Evolutionary conservation across 1,140 invertebrate species (phyloP).

Genomic region (Trinorchestia longiramus): DNA sequence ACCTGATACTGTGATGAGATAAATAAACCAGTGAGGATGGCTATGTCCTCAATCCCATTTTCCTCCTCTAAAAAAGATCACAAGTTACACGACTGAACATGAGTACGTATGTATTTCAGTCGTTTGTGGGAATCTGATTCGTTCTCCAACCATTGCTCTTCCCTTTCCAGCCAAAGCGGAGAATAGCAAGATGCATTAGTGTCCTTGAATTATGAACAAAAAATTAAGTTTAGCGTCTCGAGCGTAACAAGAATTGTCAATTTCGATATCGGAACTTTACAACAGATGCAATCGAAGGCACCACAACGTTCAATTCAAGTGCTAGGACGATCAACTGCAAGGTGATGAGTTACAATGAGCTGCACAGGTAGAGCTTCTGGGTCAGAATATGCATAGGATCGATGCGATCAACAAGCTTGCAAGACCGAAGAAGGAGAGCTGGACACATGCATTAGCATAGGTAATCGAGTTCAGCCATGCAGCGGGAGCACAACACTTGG

Average conservation of each 20-base stretch:
- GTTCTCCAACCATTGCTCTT: no score
- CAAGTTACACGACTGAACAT: no score
- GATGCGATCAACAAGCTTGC: neutral
- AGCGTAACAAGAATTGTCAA: neutral
- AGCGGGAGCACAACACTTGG: neutral
- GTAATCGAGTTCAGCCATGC: neutral
- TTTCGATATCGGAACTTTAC: neutral
- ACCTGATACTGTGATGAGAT: neutral
- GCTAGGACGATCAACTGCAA: neutral
- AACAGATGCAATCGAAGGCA: neutral
- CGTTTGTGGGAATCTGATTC: no score
- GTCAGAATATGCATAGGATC: neutral
- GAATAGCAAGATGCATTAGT: neutral
- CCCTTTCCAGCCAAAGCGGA: no score
- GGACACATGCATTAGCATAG: constrained; percentile 11
- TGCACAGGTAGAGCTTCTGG: neutral
- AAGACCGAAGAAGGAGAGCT: neutral
- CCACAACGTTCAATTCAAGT: neutral
- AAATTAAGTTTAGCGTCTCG: neutral
- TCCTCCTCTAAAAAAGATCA: no score
- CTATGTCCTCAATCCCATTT: neutral
- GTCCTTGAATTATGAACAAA: neutral
- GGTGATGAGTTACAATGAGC: neutral
- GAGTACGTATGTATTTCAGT: no score
- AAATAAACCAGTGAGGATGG: neutral